Conservation (phyloP, 2,888 invertebrate species). For the Blera fallax region DNA sequence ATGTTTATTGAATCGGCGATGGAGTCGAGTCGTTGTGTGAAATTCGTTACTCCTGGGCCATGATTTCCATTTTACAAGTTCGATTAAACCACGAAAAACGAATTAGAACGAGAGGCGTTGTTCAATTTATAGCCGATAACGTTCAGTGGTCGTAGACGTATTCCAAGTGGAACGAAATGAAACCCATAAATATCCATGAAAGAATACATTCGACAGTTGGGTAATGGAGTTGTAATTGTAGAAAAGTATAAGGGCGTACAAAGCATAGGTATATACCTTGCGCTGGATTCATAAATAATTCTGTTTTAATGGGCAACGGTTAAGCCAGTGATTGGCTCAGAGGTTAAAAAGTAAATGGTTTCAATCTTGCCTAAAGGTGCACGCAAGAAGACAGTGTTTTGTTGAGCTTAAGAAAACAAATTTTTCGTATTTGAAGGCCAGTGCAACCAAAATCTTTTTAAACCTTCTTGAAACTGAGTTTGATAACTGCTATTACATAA, state of each 20-base stretch:
- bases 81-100: constrained; percentile 13
- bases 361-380: too few relatives aligned
- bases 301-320: constrained; percentile 9
- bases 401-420: too few relatives aligned
- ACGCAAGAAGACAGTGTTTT: background rate
- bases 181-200: constrained; percentile 30
- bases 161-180: constrained; percentile 15
- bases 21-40: background rate
- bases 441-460: too few relatives aligned
- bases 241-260: background rate
- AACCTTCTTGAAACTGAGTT: too few relatives aligned
- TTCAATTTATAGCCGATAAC: constrained; percentile 33
- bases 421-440: too few relatives aligned
- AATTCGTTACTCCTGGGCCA: constrained; percentile 10
- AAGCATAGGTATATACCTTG: background rate
- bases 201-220: constrained; percentile 9
- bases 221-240: constrained; percentile 35
- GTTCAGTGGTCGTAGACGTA: background rate
- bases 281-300: constrained; percentile 5
- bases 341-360: background rate
- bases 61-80: constrained; percentile 15
- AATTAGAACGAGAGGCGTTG: background rate
- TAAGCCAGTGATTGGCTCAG: background rate
- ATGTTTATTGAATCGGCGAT: constrained; percentile 37
- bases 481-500: too few relatives aligned